Evolutionary conservation across 1,140 invertebrate genomes (phyloP), one percentile per base, ranked within the genome.

Genomic region (Copidosoma floridanum): DNA sequence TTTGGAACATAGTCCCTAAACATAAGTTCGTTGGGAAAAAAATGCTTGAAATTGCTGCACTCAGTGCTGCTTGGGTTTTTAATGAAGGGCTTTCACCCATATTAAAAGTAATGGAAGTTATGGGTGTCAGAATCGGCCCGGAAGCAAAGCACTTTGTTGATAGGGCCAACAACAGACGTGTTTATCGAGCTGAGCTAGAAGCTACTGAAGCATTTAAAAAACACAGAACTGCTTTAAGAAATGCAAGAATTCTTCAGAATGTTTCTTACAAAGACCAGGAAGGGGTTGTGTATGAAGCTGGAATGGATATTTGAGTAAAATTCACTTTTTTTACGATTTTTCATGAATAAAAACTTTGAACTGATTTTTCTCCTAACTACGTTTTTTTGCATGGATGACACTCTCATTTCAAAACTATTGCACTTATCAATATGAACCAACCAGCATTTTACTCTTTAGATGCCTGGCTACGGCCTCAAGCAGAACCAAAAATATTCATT

Each of bases 401-500:
- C 56, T 21, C 37, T 50, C 37, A 56, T 58, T 41, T 26, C 23
- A 48, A 58, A 57, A 58, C 44, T 58, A 57, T 24, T 47, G 44
- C 55, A 23, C 24, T 35, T 8, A 57, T 46, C 20, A 14, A 57
- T 3, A 32, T 57, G 54, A 57, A 41, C 37, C 23, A 56, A 56
- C 43, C 54, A 41, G 54, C 54, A 56, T 56, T 44, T 56, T 56
- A 56, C 54, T 56, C 23, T 56, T 56, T 29, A 56, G 2, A 55
- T 55, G 32, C 38, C 51, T 54, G 23, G 46, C 47, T 59, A 24
- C 51, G 27, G 24, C 35, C 57, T 38, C 46, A 40, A 40, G 35
- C 47, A 59, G 35, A 51, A 59, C 57, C 46, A 59, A 37, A 59
- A 61, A 61, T 54, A 54, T 54, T 44, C 58, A 54, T 61, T 54